Evolutionary conservation across 1,140 invertebrate species (phyloP).

Genomic region (Drosophila hydei): DNA sequence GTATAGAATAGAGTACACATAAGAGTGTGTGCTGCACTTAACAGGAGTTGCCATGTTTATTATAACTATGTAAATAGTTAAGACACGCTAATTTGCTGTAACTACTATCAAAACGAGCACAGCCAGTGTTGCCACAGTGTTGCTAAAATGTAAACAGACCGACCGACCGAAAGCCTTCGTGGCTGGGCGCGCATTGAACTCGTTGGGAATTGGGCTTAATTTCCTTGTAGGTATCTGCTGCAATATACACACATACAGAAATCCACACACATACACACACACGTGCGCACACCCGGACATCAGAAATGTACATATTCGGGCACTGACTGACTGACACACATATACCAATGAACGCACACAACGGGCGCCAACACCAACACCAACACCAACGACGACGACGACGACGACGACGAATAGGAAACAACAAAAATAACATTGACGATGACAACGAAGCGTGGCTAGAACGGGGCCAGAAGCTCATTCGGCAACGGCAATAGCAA

Average conservation of each 20-base stretch:
- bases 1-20: neutral
- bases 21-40: conserved; percentile 17
- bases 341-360: conserved; percentile 55
- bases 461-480: conserved; percentile 29
- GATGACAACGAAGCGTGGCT: conserved; percentile 51
- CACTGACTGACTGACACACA: conserved; percentile 79
- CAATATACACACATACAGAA: conserved; percentile 3
- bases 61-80: conserved; percentile 55
- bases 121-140: conserved; percentile 31
- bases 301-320: conserved; percentile 41
- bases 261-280: conserved; percentile 31
- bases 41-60: conserved; percentile 53
- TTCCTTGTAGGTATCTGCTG: conserved; percentile 70
- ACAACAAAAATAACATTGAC: conserved; percentile 81
- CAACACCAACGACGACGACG: conserved; percentile 33
- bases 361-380: conserved; percentile 18
- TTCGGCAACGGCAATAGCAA: conserved; percentile 23
- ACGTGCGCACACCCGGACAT: conserved; percentile 19
- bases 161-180: conserved; percentile 27
- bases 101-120: neutral
- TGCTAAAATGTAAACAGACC: conserved; percentile 67
- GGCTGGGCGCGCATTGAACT: conserved; percentile 68
- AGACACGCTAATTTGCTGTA: conserved; percentile 41
- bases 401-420: conserved; percentile 64
- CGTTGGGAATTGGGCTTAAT: conserved; percentile 49